Percentiles rank a stretch among this genome's conserved stretches.
phyloP scores from a whole-genome alignment of 2,888 invertebrate genomes.

The Sphaeridia pumilis region DNA sequence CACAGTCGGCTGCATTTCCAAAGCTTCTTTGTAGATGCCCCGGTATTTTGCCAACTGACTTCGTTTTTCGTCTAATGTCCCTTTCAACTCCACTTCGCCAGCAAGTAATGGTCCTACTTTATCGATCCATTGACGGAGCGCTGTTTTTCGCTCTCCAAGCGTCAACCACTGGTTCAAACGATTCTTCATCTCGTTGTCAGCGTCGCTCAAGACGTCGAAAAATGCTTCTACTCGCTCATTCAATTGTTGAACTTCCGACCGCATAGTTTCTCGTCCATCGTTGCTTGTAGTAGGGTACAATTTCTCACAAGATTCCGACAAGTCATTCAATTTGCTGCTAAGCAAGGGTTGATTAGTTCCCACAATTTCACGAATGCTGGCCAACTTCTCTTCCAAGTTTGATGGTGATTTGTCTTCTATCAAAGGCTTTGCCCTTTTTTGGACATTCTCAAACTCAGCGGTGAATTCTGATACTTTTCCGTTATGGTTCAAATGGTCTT shows the following conservation, averaged over 20 bases:
- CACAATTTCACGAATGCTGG: slow-evolving; percentile 58
- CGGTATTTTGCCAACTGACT: slow-evolving; percentile 75
- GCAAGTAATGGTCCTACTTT: slow-evolving; percentile 62
- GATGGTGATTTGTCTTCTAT: slow-evolving; percentile 41
- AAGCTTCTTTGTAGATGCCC: slow-evolving; percentile 64
- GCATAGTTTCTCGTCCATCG: slow-evolving; percentile 72
- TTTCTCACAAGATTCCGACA: slow-evolving; percentile 77
- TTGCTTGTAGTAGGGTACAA: slow-evolving; percentile 71
- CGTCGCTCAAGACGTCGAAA: slow-evolving; percentile 60
- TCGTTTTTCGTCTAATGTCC: slow-evolving; percentile 82
- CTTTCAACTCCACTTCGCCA: slow-evolving; percentile 64
- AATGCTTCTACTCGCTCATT: slow-evolving; percentile 44
- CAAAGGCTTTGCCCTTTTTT: slow-evolving; percentile 57
- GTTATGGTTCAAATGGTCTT: slow-evolving; percentile 65
- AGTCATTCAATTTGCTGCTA: slow-evolving; percentile 61
- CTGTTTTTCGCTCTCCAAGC: slow-evolving; percentile 73
- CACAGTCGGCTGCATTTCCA: slow-evolving; percentile 72
- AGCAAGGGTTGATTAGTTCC: slow-evolving; percentile 6
- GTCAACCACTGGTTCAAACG: slow-evolving; percentile 72
- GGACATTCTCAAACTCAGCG: slow-evolving; percentile 65
- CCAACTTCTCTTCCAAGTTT: slow-evolving; percentile 56
- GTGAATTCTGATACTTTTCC: slow-evolving; percentile 74
- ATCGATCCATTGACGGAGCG: slow-evolving; percentile 65
- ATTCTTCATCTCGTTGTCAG: slow-evolving; percentile 67
- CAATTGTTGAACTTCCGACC: slow-evolving; percentile 12